Evolutionary conservation across 2,888 invertebrate genomes (phyloP).

Genomic region (Kryphioiulus occultus): DNA sequence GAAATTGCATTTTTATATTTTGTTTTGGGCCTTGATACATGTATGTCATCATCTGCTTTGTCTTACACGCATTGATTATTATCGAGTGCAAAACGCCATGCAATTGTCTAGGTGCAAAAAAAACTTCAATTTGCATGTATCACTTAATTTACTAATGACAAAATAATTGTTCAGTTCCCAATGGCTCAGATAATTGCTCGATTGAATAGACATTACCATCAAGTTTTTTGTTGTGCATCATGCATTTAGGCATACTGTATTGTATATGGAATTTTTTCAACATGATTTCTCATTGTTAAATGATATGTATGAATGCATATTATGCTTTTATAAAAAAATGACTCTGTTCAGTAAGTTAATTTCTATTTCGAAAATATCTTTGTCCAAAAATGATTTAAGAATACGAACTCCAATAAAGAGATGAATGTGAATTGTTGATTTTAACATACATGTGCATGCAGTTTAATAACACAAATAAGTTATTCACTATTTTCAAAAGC

Average conservation of each 20-base stretch:
- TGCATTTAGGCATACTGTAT: background rate
- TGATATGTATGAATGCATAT: no score
- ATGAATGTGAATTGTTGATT: no score
- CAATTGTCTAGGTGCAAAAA: background rate
- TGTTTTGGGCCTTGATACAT: background rate
- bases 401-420: no score
- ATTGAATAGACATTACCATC: background rate
- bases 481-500: no score
- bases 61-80: background rate
- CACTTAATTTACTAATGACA: conserved; percentile 32
- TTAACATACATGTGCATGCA: no score
- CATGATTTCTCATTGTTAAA: background rate
- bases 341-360: no score
- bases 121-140: conserved; percentile 27
- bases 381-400: no score
- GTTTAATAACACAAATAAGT: no score
- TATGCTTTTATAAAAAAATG: no score
- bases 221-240: background rate
- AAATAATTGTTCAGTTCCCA: background rate
- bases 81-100: background rate
- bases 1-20: no score
- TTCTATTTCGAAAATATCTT: no score
- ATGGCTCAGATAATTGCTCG: conserved; percentile 2
- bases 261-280: no score
- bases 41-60: background rate